Conservation (phyloP, 2,888 invertebrate genomes). For the Tuberolachnus salignus region DNA sequence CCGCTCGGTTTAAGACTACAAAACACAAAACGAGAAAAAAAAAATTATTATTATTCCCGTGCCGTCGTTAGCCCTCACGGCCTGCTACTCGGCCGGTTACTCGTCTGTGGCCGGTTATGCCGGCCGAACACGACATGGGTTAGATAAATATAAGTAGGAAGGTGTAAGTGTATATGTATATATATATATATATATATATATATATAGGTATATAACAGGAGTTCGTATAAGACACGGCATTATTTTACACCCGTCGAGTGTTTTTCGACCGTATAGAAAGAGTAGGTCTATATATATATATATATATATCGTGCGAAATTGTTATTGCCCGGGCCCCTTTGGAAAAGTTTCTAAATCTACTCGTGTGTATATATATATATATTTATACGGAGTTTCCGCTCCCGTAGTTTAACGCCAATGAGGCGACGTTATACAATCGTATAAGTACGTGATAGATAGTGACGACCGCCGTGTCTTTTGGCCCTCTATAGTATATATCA, state of each 20-base stretch:
- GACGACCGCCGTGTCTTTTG: conserved; percentile 13
- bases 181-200: too few species aligned
- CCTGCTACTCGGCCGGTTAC: too few species aligned
- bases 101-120: too few species aligned
- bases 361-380: not conserved
- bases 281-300: too few species aligned
- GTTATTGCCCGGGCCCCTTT: conserved; percentile 22
- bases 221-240: not conserved
- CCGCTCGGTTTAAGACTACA: too few species aligned
- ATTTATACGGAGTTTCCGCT: conserved; percentile 21
- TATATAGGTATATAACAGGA: too few species aligned
- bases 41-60: too few species aligned
- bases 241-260: conserved; percentile 23
- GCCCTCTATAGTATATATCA: conserved; percentile 25
- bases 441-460: conserved; percentile 35
- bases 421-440: not conserved
- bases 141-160: too few species aligned
- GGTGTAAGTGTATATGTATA: too few species aligned
- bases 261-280: not conserved
- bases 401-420: conserved; percentile 12
- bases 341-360: conserved; percentile 39
- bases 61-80: too few species aligned
- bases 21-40: too few species aligned
- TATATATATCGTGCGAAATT: conserved; percentile 5
- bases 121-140: too few species aligned